These are phyloP conservation scores for Brachyrhaphis roseni DNA, from an alignment of 2,797 vertebrate species.

Conservation along the genomic window DNA sequence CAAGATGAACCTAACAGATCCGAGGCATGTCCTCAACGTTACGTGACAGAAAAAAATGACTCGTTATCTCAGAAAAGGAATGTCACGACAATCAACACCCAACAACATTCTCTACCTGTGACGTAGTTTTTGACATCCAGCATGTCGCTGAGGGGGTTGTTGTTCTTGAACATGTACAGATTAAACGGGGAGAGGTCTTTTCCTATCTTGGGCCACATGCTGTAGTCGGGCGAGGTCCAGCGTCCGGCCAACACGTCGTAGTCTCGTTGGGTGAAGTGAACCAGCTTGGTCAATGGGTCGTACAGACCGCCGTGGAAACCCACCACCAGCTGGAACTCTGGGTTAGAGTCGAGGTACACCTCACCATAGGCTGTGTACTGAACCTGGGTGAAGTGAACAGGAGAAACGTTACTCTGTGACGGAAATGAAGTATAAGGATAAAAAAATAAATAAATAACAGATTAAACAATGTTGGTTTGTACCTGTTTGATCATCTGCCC, in stretches of 20 bases:
- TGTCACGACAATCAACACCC: not conserved
- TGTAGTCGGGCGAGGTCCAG: constrained; percentile 97
- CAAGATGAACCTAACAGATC: not conserved
- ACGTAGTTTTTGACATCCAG: constrained; percentile 97
- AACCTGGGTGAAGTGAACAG: constrained; percentile 68
- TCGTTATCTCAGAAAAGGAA: constrained; percentile 1
- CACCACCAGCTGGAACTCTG: constrained; percentile 96
- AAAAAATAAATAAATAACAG: not conserved
- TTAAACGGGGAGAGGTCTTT: constrained; percentile 95
- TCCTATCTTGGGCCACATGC: constrained; percentile 95
- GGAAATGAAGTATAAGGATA: no score
- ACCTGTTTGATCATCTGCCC: constrained; percentile 98
- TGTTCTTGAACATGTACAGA: constrained; percentile 99
- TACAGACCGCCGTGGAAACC: constrained; percentile 98
- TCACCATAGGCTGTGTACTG: constrained; percentile 98
- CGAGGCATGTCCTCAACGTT: not conserved
- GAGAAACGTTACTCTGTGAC: not conserved
- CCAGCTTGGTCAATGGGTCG: constrained; percentile 94
- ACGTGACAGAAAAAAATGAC: not conserved
- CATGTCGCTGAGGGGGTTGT: constrained; percentile 98
- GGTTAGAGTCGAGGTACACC: constrained; percentile 97
- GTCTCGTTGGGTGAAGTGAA: constrained; percentile 98
- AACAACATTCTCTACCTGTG: constrained; percentile 84
- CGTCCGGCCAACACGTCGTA: constrained; percentile 96
- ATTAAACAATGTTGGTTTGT: constrained; percentile 10